A percentile compares a stretch with the other conserved stretches of the same genome.
These are phyloP conservation scores for Balanococcus diminutus DNA, from an alignment of 2,888 invertebrate species.

Conservation along the genomic window DNA sequence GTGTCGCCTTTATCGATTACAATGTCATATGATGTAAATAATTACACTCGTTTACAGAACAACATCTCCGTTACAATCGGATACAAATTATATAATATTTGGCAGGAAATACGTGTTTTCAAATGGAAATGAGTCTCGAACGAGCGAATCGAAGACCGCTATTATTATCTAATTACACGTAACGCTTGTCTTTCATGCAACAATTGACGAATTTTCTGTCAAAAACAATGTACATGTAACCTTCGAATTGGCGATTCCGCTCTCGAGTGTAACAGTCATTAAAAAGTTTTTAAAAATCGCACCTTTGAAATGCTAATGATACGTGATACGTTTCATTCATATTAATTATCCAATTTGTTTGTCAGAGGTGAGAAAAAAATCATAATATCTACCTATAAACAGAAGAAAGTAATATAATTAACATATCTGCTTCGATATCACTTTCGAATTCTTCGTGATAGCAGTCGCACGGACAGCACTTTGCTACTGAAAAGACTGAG, in stretches of 20 bases:
- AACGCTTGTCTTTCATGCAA: background rate
- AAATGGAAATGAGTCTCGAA: background rate
- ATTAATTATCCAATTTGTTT: background rate
- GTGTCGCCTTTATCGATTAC: background rate
- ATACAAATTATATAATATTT: background rate
- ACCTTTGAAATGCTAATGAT: background rate
- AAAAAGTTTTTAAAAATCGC: too few relatives aligned
- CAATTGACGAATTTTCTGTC: conserved; percentile 3
- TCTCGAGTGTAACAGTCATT: background rate
- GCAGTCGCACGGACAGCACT: background rate
- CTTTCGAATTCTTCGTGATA: background rate
- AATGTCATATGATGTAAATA: background rate
- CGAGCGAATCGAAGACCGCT: background rate
- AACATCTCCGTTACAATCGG: background rate
- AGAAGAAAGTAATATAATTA: background rate
- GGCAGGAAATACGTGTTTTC: background rate
- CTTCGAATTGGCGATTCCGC: background rate
- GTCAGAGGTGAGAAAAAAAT: background rate
- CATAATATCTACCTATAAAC: background rate
- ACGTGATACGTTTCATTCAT: background rate
- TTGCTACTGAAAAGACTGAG: too few relatives aligned
- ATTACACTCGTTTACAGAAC: background rate
- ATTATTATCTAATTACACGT: conserved; percentile 7
- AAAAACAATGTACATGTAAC: background rate
- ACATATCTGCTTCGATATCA: background rate